Evolutionary conservation across 2,113 vertebrate genomes (phyloP).

Genomic region (Globicephala melas): DNA sequence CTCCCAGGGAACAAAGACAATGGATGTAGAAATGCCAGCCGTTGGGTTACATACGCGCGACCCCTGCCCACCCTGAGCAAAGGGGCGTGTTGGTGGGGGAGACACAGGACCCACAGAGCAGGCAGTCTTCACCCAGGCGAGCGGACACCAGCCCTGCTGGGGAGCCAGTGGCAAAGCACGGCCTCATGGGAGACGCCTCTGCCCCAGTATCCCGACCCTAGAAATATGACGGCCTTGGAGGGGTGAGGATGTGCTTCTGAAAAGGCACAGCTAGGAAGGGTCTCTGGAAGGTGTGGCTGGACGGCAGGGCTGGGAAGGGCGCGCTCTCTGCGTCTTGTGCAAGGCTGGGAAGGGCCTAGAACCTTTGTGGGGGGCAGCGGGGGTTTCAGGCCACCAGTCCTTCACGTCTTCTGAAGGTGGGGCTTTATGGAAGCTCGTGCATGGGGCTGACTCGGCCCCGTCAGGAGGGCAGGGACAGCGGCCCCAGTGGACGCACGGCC

Average conservation of each 20-base stretch:
- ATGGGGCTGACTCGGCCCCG: fast-evolving
- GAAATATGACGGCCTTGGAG: fast-evolving
- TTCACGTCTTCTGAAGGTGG: not conserved
- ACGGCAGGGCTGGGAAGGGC: fast-evolving
- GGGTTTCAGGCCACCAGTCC: fast-evolving
- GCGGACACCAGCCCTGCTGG: not conserved
- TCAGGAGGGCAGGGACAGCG: fast-evolving
- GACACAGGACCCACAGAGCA: not conserved
- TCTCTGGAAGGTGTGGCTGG: not conserved
- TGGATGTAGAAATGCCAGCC: fast-evolving
- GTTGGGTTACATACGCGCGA: not conserved
- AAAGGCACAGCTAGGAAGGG: too few species aligned
- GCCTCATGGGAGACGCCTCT: fast-evolving
- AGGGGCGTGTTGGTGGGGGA: fast-evolving
- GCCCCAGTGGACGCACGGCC: fast-evolving
- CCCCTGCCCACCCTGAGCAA: too few species aligned
- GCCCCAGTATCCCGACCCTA: fast-evolving
- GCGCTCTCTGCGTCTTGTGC: fast-evolving
- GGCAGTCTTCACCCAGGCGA: fast-evolving
- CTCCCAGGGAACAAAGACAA: not conserved
- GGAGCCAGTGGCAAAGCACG: fast-evolving
- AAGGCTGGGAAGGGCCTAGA: not conserved
- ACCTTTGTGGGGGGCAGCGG: too few species aligned
- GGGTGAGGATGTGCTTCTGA: not conserved
- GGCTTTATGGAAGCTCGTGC: not conserved